Base-by-base conservation (phyloP, 2,113 vertebrate genomes). In the Trematomus loennbergii region DNA sequence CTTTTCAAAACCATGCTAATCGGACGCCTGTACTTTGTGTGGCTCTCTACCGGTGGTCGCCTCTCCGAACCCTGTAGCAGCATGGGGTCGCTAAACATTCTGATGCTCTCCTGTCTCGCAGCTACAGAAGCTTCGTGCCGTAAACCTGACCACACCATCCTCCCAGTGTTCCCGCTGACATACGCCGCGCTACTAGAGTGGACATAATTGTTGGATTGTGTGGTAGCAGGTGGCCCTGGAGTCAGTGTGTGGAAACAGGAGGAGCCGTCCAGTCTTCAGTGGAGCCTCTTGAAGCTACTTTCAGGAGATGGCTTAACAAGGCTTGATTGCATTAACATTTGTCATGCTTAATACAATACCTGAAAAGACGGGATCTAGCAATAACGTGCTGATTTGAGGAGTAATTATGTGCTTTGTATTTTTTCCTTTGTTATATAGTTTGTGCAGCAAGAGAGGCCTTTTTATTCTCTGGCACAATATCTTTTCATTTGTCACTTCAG, bases 261-360 rank as follows among this genome's bases (percentile, higher is more conserved):
- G 75, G 75, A 88, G 85, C 77, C 33, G 53, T 36, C 54, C 48
- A 85, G 90, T 78, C 85, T 83, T 8, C 63, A 86, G 87, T 88
- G 66, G 83, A 89, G 78, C 85, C 89, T 70, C 91, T 92, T 84
- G 70, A 92, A 82, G 86, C 87, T 84, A 85, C 82, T 86, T 89
- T 48, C 65, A 88, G 84, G 84, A 89, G 89, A 86, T 81, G 84
- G 89, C 91, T 93, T 94, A 92, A 91, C 91, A 73, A 88, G 86
- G 83, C 87, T 84, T 95, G 94, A 94, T 94, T 95, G 92, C 93
- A 94, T 94, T 95, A 93, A 92, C 92, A 95, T 93, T 91, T 91
- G 87, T 87, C 85, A 70, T 86, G 85, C 89, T 90, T 86, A 85
- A 88, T 89, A 90, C 72, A 85, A 81, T 86, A 80, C 80, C 78